Evolutionary conservation across 2,113 vertebrate species (phyloP), one percentile per base, ranked within the genome.

Genomic region (Monarcha castaneiventris): DNA sequence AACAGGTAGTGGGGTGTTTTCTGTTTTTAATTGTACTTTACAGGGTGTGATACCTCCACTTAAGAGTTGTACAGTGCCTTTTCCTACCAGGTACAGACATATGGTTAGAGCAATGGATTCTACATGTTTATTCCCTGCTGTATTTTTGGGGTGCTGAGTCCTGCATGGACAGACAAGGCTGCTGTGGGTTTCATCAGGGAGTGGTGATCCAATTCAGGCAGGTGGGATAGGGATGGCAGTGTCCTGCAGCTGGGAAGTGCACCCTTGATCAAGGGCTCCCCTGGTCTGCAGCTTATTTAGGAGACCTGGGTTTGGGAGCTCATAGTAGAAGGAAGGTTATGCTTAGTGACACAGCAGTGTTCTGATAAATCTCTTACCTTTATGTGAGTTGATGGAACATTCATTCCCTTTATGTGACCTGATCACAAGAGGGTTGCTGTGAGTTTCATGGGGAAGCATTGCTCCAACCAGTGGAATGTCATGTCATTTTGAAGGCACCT

Each of bases 401-500:
- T n/a, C 0, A 7, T 44, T 55, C 2, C 7, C 62, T 92, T 59
- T 35, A 19, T 63, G 30, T 63, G 30, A 58, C 7, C 59, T 77
- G 37, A 44, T 81, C 46, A 25, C 44, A 62, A 66, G 84, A 54
- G 66, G 43, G 48, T 67, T 78, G 46, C 74, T 82, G 17, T 69
- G 78, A 63, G 44, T n/a, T 56, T 68, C 64, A 10, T 1, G 29
- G 69, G 41, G 49, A 52, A 58, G 51, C 58, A 25, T 51, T 87
- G 73, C 68, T 90, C 68, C 87, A 75, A 30, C 72, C 61, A 63
- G 63, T 67, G 93, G 68, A 63, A 77, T 59, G 75, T 64, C 58
- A 72, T 59, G 68, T 59, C 61, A 3, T 89, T 95, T 87, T 86
- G 87, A 90, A 96, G 89, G 82, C 79, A 92, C 39, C 74, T 87